Evolutionary conservation across 2,113 vertebrate genomes (phyloP), one percentile per base, ranked within the genome.

Genomic region (Morphnarchus princeps): DNA sequence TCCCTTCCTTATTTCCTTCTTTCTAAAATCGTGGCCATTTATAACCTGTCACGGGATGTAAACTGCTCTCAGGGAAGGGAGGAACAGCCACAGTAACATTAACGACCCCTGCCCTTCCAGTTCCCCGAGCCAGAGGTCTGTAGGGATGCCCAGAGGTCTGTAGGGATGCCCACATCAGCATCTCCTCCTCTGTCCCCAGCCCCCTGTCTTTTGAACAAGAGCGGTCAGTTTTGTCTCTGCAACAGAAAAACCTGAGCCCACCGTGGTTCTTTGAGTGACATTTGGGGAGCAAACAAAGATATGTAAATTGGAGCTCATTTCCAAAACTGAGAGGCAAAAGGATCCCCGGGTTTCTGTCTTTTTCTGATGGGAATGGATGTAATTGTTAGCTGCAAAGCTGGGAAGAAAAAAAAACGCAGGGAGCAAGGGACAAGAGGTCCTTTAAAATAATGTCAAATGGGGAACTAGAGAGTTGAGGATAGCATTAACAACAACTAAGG

Each of bases 71-170:
- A 6, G 65, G 38, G 74, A 43, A 29, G 32, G 36, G 31, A 31
- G 42, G 16, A 58, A 3, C 25, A 22, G 2, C 5, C 9, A 18
- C 57, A 36, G n/a, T 43, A 19, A 6, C 32, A 1, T 40, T 6
- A 10, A 13, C 28, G 38, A 2, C 34, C 38, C 66, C 45, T 40
- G 20, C 28, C 61, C 87, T 34, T 50, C 34, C 40, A 6, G 11
- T 15, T 42, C 72, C 40, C 31, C 1, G 8, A 26, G 63, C 36
- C 10, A 11, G 71, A 26, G 54, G 9, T 10, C 1, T 2, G 0
- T 0, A 7, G 45, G 31, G 61, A 5, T 50, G 11, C 61, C 47
- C n/a, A 4, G 40, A 42, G 40, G 9, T 10, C 1, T 2, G 0
- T 0, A 7, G 45, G 31, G 61, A 6, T 50, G 11, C 61, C 47